Conservation (phyloP, 2,113 vertebrate species). For the Archocentrus centrarchus region DNA sequence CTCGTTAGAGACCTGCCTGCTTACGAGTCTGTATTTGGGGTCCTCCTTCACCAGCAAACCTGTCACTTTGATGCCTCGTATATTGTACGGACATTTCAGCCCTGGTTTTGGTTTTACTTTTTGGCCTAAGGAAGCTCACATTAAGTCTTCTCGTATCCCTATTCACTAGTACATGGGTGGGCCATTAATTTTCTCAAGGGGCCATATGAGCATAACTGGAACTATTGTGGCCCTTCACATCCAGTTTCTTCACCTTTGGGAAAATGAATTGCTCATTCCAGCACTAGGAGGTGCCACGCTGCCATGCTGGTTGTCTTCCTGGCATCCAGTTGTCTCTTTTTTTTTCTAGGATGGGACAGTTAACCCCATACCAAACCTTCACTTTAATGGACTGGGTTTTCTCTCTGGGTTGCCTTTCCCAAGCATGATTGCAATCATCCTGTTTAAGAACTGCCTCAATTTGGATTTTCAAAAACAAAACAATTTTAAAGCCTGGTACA, state of each 20-base stretch:
- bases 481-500: not conserved
- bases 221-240: not conserved
- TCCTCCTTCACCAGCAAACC: too few relatives aligned
- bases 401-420: not conserved
- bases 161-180: not conserved
- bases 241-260: not conserved
- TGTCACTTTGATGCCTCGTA: not conserved
- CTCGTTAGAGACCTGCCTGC: too few relatives aligned
- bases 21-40: too few relatives aligned
- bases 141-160: not conserved
- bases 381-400: not conserved
- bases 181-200: not conserved
- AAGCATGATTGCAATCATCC: not conserved
- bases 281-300: not conserved
- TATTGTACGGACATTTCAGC: rapidly evolving
- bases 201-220: not conserved
- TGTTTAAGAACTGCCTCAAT: not conserved
- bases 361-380: not conserved
- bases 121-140: not conserved
- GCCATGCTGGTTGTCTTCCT: not conserved
- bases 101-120: not conserved
- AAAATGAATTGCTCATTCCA: not conserved
- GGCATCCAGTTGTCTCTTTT: not conserved
- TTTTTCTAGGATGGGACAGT: not conserved
- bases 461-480: not conserved